A percentile compares a stretch with the other conserved stretches of the same genome.
Evolutionary conservation across 2,888 invertebrate species (phyloP).

Genomic region (Drosophila phalerata): DNA sequence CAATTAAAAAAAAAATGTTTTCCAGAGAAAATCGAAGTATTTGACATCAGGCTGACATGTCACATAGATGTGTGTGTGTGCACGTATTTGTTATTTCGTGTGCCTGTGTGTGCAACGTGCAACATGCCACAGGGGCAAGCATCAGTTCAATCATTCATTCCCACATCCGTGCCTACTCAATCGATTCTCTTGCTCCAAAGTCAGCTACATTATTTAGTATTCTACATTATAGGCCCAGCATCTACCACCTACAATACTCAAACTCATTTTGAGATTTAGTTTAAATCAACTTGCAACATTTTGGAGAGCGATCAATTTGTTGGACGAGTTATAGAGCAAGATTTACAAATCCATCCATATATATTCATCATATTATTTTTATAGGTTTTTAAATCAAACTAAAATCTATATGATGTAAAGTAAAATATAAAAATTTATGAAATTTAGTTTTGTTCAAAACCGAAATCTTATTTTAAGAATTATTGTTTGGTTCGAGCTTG

Average conservation of each 20-base stretch:
- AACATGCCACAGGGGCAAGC: conserved; percentile 13
- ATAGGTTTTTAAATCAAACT: too few species aligned
- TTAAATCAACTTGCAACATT: neutral
- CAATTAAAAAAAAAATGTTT: conserved; percentile 10
- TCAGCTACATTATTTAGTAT: neutral
- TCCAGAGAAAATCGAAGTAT: conserved; percentile 65
- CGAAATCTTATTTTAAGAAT: neutral
- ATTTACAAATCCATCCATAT: too few species aligned
- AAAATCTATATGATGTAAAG: too few species aligned
- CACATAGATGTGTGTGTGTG: conserved; percentile 38
- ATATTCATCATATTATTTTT: too few species aligned
- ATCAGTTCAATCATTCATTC: conserved; percentile 34
- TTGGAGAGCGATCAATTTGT: neutral
- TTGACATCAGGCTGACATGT: conserved; percentile 72
- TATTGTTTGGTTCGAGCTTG: too few species aligned
- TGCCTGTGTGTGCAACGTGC: conserved; percentile 10
- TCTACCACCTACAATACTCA: neutral
- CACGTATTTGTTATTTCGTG: conserved; percentile 9
- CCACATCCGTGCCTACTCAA: conserved; percentile 26
- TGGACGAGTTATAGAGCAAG: neutral
- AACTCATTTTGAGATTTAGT: neutral
- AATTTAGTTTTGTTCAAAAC: too few species aligned
- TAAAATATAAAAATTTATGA: too few species aligned
- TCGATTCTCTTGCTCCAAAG: conserved; percentile 3
- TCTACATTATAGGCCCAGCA: neutral